Percentiles rank a stretch among this genome's conserved stretches.
phyloP scores from a whole-genome alignment of 1,140 invertebrate genomes.

The Physella acuta region DNA sequence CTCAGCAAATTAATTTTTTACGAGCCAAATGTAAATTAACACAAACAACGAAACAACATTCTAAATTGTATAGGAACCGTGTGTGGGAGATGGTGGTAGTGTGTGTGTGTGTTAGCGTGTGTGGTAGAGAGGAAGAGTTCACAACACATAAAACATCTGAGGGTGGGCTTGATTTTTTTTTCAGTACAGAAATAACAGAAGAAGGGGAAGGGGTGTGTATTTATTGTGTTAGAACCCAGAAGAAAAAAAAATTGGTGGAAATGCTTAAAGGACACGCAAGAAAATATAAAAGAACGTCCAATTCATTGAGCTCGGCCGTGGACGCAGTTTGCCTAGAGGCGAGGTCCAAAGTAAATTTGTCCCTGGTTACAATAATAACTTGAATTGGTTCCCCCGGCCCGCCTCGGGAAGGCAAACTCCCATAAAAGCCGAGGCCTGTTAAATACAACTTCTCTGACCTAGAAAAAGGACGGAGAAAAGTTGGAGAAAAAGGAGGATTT shows the following conservation, averaged over 20 bases:
- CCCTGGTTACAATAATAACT: not conserved
- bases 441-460: too few species aligned
- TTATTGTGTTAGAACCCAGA: too few species aligned
- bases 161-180: too few species aligned
- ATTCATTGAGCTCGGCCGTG: not conserved
- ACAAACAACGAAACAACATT: not conserved
- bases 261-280: not conserved
- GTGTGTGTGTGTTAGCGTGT: too few species aligned
- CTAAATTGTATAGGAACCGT: not conserved
- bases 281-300: not conserved
- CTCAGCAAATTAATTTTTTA: not conserved
- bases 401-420: not conserved
- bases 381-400: not conserved
- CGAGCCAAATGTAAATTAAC: not conserved
- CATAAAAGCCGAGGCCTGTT: not conserved
- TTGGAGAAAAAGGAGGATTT: too few species aligned
- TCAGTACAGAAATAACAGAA: too few species aligned
- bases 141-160: too few species aligned
- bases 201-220: too few species aligned
- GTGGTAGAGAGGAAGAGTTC: too few species aligned
- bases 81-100: not conserved
- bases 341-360: not conserved
- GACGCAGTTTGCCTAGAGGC: not conserved
- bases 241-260: not conserved
- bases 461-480: too few species aligned